A percentile compares a stretch with the other conserved stretches of the same genome.
These are phyloP conservation scores for Pelagia noctiluca DNA, from an alignment of 30 jellyfish, hydroid and myxozoan genomes.

Conservation along the genomic window DNA sequence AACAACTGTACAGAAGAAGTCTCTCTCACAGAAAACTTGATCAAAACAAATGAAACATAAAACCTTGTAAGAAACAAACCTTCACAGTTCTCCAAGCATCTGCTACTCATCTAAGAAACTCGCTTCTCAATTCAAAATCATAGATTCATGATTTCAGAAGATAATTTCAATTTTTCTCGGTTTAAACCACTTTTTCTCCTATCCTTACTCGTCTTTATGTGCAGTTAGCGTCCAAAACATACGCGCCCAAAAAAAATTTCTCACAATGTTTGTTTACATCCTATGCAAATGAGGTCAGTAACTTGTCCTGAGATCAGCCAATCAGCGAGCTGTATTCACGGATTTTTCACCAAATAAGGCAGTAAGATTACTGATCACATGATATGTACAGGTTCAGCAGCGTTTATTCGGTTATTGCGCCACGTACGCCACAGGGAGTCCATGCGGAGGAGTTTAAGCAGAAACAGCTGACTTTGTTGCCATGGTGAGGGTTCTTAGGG, in stretches of 20 bases:
- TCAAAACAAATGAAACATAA: too few relatives aligned
- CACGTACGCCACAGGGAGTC: constrained; percentile 10
- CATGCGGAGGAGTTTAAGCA: too few relatives aligned
- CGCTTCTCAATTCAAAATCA: too few relatives aligned
- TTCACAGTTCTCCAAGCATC: too few relatives aligned
- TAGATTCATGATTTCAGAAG: neutral
- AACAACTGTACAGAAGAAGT: too few relatives aligned
- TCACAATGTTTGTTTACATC: constrained; percentile 65
- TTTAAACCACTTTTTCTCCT: neutral
- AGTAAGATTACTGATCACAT: constrained; percentile 51
- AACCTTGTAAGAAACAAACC: too few relatives aligned
- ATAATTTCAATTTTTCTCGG: neutral
- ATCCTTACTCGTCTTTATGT: neutral
- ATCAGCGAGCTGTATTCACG: constrained; percentile 28
- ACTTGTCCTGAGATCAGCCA: constrained; percentile 49
- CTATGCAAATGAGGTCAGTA: constrained; percentile 65
- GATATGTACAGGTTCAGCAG: constrained; percentile 16
- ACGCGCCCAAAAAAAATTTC: constrained; percentile 65
- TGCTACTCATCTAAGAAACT: too few relatives aligned
- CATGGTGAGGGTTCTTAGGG: too few relatives aligned
- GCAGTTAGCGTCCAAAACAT: neutral
- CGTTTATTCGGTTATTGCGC: constrained; percentile 17
- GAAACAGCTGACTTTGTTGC: too few relatives aligned
- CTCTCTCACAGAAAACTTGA: too few relatives aligned
- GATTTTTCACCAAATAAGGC: constrained; percentile 50